Evolutionary conservation across 1,140 invertebrate genomes (phyloP).

Genomic region (Drosophila saltans): DNA sequence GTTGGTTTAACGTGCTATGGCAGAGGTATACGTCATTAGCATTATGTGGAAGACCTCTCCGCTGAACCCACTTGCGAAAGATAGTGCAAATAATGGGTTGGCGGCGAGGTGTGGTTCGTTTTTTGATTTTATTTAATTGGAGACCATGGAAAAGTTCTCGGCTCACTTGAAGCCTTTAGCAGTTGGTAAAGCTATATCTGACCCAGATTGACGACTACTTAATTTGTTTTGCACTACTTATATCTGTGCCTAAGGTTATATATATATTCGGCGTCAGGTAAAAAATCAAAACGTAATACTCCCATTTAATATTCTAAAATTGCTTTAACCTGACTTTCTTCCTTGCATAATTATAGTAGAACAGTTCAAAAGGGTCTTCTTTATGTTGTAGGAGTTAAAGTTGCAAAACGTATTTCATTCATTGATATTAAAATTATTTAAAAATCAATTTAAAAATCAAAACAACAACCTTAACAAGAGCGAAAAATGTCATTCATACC

Average conservation of each 20-base stretch:
- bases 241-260: not conserved
- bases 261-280: not conserved
- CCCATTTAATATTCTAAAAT: not conserved
- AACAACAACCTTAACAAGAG: too few species aligned
- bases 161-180: not conserved
- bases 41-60: conserved; percentile 25
- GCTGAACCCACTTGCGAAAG: conserved; percentile 29
- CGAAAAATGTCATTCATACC: too few species aligned
- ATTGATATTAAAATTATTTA: conserved; percentile 29
- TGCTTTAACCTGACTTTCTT: not conserved
- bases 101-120: conserved; percentile 27
- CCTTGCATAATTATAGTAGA: too few species aligned
- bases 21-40: conserved; percentile 63
- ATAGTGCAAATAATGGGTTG: conserved; percentile 55
- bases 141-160: conserved; percentile 48
- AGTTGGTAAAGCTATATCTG: not conserved
- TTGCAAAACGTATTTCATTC: not conserved
- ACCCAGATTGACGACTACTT: not conserved
- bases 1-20: conserved; percentile 52
- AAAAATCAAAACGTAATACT: not conserved
- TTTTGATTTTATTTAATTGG: conserved; percentile 36
- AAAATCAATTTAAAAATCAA: too few species aligned
- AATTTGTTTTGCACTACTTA: not conserved
- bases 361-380: too few species aligned
- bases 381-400: too few species aligned